Evolutionary conservation across 53 echinoderm and acorn worm species (phyloP).

Genomic region (Stichopus horrens): DNA sequence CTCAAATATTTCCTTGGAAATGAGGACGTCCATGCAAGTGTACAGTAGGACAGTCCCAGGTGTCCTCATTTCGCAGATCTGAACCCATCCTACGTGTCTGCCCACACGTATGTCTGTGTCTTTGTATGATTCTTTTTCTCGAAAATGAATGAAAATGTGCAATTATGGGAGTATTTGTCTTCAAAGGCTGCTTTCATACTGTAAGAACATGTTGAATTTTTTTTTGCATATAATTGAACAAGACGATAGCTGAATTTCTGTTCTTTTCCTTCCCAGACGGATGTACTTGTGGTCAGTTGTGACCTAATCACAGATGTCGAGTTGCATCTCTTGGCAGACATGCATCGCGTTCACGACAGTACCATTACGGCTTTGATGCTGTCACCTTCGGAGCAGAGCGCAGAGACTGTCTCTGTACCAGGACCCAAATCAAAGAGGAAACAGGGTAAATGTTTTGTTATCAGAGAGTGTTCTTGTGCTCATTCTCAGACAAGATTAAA

Average conservation of each 20-base stretch:
- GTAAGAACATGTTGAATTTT: not conserved
- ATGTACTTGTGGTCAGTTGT: conserved; percentile 90
- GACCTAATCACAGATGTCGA: conserved; percentile 93
- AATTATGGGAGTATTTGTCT: too few relatives aligned
- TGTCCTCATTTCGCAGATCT: too few relatives aligned
- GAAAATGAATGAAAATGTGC: not conserved
- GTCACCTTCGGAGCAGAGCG: conserved; percentile 56
- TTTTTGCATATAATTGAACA: not conserved
- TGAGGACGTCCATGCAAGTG: too few relatives aligned
- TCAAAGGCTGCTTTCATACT: not conserved
- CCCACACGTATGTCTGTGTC: too few relatives aligned
- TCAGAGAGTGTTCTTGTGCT: too few relatives aligned
- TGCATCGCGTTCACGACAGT: conserved; percentile 86
- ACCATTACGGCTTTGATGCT: conserved; percentile 78
- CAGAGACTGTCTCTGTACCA: conserved; percentile 77
- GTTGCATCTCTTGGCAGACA: conserved; percentile 87
- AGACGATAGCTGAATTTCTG: not conserved
- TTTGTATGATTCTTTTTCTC: too few relatives aligned
- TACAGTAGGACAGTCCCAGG: too few relatives aligned
- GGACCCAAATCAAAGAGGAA: conserved; percentile 93
- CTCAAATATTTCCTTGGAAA: too few relatives aligned
- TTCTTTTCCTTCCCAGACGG: conserved; percentile 59
- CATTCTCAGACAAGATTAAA: too few relatives aligned
- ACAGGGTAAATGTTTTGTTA: conserved; percentile 51
- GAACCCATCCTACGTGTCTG: too few relatives aligned